Evolutionary conservation across 2,797 vertebrate genomes (phyloP), one percentile per base, ranked within the genome.

Genomic region (Nannoperca obscura): DNA sequence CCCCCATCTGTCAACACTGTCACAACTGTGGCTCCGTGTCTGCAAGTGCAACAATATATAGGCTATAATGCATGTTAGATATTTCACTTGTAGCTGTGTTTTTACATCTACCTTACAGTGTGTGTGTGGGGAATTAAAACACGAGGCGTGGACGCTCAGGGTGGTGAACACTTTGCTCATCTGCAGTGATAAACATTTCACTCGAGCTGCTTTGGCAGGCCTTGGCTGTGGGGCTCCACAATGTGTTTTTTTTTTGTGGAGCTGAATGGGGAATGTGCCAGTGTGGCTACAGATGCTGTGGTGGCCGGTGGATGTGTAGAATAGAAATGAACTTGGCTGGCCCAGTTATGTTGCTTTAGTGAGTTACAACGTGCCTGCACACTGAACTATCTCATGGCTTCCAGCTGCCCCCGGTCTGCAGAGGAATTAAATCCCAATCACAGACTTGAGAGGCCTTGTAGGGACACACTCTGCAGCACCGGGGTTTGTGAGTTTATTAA

Each of bases 221-320:
- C 77, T 54, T 42, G 62, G 10, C 61, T 78, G 67, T 54, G 69
- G 55, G 80, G 83, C 73, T 88, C 78, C 44, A 70, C 76, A 55
- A 3, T 89, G 82, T 71, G 12, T 3, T 38, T 84, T 50, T 27
- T 27, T 67, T 83, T 78, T 87, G 82, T 90, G 75, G 36, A 47
- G 54, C 60, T 91, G 82, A 89, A 89, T 91, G 77, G 88, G 65
- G 92, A 93, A 91, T 70, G 81, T 92, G 84, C 91, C 81, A 84
- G 91, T 88, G 47, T 88, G 47, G 82, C 80, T 89, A 75, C 86
- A 88, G 76, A 90, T 86, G 82, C 87, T 71, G 68, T 32, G 60
- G 61, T 74, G 85, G 76, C 65, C 34, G 82, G 46, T 79, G 89
- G 78, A 78, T 80, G 90, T 86, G 90, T 76, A 38, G 83, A 85